These are phyloP conservation scores for Gisinianus flammeolus DNA, from an alignment of 2,888 invertebrate species.

Conservation along the genomic window DNA sequence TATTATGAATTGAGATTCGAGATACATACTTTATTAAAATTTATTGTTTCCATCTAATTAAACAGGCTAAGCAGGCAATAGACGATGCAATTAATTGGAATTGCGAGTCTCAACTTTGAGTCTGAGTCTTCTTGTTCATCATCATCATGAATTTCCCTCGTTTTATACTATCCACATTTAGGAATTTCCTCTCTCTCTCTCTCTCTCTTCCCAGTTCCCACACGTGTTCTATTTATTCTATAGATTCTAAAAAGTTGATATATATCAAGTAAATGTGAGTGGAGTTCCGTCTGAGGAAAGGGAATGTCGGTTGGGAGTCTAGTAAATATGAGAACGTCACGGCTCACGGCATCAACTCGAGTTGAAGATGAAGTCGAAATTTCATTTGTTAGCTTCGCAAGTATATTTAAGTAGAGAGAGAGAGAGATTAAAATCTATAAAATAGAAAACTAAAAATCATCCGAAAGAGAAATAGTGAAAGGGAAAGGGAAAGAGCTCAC, in stretches of 20 bases:
- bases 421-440: background rate
- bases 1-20: no score
- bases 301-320: no score
- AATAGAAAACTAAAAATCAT: background rate
- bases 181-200: background rate
- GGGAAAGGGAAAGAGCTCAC: background rate
- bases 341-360: no score
- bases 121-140: background rate
- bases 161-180: background rate
- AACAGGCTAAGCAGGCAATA: slow-evolving; percentile 21
- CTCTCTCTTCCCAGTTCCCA: background rate
- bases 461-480: background rate
- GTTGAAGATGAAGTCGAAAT: no score
- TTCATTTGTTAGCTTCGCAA: no score
- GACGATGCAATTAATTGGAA: slow-evolving; percentile 24
- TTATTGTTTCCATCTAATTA: slow-evolving; percentile 31
- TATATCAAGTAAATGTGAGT: background rate
- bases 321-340: no score
- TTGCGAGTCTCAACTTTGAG: background rate
- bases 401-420: no score
- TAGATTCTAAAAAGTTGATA: no score
- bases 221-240: no score
- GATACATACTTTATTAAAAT: slow-evolving; percentile 12
- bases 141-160: background rate
- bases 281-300: no score